Base-by-base conservation (phyloP, 2,797 vertebrate genomes). In the Telmatherina bonti region DNA sequence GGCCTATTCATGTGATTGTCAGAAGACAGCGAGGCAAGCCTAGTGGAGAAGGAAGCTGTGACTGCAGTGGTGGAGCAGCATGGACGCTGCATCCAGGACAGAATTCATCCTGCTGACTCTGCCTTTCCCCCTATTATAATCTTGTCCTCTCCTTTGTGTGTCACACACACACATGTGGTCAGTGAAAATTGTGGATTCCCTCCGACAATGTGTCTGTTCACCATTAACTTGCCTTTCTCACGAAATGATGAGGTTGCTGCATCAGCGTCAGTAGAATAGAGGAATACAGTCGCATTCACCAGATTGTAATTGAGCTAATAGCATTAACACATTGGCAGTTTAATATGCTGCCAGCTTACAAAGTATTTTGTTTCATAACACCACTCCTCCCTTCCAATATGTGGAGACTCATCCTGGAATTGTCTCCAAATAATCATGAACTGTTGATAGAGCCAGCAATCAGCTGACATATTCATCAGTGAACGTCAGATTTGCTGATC, bases 1-100 rank as follows among this genome's bases (percentile, higher is more conserved):
- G 87, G 91, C 81, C 89, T 82, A 92, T 93, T 92, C 85, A 73
- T 81, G 77, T 93, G 92, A 93, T 84, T 92, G 92, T 92, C 92
- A 91, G 85, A 72, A 81, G 81, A 85, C 83, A 79, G 85, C 6
- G 62, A 84, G 83, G 86, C 76, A 5, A 79, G 61, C 71, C 67
- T 68, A 84, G 65, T 67, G 81, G 70, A 80, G 75, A 71, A 80
- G 78, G 63, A 78, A 81, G 81, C 78, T 77, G 66, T 69, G 83
- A 80, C 82, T 82, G 83, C 70, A 76, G 64, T 15, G 55, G 53
- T 63, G 75, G 63, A 41, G 68, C 31, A 11, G 64, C 74, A 52
- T 59, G 79, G 81, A 83, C 63, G 12, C 31, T 76, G 61, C 38
- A 64, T 33, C 53, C 60, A 45, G 72, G 83, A 85, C 51, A 54